phyloP scores from a whole-genome alignment of 2,888 invertebrate genomes.

The Icerya purchasi region DNA sequence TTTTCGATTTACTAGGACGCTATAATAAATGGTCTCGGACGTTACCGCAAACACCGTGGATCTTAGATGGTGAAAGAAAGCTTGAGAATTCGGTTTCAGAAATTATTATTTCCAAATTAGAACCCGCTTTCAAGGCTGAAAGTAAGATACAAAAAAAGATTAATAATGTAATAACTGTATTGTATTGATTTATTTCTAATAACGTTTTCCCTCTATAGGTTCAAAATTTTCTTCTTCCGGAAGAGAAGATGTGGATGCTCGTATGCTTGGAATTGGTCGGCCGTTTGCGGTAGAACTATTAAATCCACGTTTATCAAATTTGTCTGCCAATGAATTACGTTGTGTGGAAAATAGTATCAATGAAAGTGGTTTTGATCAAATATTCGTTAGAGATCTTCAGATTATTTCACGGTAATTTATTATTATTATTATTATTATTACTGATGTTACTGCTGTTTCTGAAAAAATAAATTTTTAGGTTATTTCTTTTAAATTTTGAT shows the following conservation, averaged over 20 bases:
- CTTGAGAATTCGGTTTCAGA: constrained; percentile 81
- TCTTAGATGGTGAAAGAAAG: constrained; percentile 53
- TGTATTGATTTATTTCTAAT: background rate
- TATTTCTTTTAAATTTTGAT: no score
- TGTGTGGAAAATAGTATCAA: constrained; percentile 38
- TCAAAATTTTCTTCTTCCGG: constrained; percentile 66
- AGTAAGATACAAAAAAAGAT: constrained; percentile 19
- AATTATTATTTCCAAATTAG: constrained; percentile 47
- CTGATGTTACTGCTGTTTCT: no score
- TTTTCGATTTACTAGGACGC: constrained; percentile 30
- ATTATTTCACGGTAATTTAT: constrained; percentile 5
- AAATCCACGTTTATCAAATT: constrained; percentile 36
- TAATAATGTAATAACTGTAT: background rate
- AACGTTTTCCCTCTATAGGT: constrained; percentile 18
- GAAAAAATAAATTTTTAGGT: no score
- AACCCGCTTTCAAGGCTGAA: constrained; percentile 34
- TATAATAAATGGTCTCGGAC: constrained; percentile 66
- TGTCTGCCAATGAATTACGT: constrained; percentile 31
- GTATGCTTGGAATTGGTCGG: constrained; percentile 73
- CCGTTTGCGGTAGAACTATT: constrained; percentile 79
- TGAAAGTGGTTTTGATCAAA: constrained; percentile 21
- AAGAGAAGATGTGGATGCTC: constrained; percentile 90
- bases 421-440: no score
- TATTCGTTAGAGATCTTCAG: constrained; percentile 40
- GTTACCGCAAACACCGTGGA: constrained; percentile 87